Evolutionary conservation across 2,888 invertebrate genomes (phyloP), one percentile per base, ranked within the genome.

Genomic region (Cosmia pyralina): DNA sequence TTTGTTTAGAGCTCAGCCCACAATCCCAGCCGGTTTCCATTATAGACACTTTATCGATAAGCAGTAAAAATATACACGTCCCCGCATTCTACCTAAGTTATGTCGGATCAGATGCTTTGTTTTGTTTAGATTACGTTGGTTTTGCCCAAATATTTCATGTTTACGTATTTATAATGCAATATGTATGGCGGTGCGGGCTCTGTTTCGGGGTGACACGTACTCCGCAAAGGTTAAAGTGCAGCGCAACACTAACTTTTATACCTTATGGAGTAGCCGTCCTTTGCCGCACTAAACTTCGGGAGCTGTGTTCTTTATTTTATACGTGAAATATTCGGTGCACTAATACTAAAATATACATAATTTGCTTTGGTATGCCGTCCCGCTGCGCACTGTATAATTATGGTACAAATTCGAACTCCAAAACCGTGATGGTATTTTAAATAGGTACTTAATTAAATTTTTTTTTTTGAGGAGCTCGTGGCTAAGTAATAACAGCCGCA

Each of bases 1-100:
- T 92, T 92, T 92, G 90, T 91, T 91, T 92, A 90, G 88, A 88
- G 88, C 83, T 88, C 85, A 87, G 79, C 82, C 80, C 83, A 81
- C 82, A 84, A 87, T 83, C 83, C 85, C 77, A 76, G 70, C 70
- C 82, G 69, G 83, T 88, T 88, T 79, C 83, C 81, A 87, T 87
- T 88, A 89, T 83, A 76, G 85, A 86, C 85, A 87, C 84, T 85
- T 88, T 85, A 87, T 85, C 79, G 84, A 84, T 84, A 85, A 85
- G 77, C 84, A 84, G 85, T 85, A 85, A 82, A 87, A 79, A 85
- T 85, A 80, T 83, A 82, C 78, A 82, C 73, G 79, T 69, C 50
- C 69, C 67, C 46, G 58, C 68, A 75, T 83, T 79, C 67, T 55
- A 74, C 53, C 55, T 69, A 67, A 84, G 62, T 77, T 85, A 72